A percentile compares a stretch with the other conserved stretches of the same genome.
Evolutionary conservation across 2,797 vertebrate genomes (phyloP).

Genomic region (Notolepis coatsorum): DNA sequence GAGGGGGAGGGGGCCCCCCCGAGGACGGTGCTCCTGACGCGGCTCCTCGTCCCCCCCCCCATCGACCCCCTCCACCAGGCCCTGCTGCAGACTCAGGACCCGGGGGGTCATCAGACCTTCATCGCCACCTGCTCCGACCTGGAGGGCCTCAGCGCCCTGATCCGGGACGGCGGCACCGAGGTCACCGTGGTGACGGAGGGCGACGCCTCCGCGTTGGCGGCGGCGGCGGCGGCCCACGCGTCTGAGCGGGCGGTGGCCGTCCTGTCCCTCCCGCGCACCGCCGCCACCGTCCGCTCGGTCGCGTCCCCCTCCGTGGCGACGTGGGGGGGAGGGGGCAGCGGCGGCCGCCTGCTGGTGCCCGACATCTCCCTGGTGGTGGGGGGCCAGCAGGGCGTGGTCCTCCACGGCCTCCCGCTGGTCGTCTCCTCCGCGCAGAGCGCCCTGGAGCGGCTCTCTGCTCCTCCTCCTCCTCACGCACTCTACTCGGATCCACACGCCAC

Average conservation of each 20-base stretch:
- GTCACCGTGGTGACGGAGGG: constrained; percentile 92
- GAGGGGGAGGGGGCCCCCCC: constrained; percentile 67
- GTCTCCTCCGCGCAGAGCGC: constrained; percentile 58
- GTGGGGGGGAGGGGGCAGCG: too few species aligned
- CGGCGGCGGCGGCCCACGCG: constrained; percentile 54
- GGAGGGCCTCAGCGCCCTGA: constrained; percentile 91
- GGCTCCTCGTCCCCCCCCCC: constrained; percentile 66
- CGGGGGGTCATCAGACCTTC: constrained; percentile 81
- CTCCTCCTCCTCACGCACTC: constrained; percentile 68
- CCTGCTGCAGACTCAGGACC: constrained; percentile 80
- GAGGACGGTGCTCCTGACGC: constrained; percentile 82
- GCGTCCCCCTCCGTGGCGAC: too few species aligned
- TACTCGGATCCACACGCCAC: constrained; percentile 71
- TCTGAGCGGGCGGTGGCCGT: constrained; percentile 44
- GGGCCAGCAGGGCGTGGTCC: constrained; percentile 71
- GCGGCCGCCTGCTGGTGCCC: constrained; percentile 62
- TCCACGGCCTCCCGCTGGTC: constrained; percentile 78
- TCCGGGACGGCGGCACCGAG: constrained; percentile 90
- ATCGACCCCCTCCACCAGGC: constrained; percentile 79
- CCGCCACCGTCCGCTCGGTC: too few species aligned
- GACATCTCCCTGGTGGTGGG: constrained; percentile 72
- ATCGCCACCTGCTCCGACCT: constrained; percentile 92
- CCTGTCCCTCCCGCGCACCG: too few species aligned
- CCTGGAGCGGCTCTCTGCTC: constrained; percentile 69
- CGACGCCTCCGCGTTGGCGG: constrained; percentile 67